A percentile compares a stretch with the other conserved stretches of the same genome.
Evolutionary conservation across 1,140 invertebrate species (phyloP).

Genomic region (Drosophila eugracilis): DNA sequence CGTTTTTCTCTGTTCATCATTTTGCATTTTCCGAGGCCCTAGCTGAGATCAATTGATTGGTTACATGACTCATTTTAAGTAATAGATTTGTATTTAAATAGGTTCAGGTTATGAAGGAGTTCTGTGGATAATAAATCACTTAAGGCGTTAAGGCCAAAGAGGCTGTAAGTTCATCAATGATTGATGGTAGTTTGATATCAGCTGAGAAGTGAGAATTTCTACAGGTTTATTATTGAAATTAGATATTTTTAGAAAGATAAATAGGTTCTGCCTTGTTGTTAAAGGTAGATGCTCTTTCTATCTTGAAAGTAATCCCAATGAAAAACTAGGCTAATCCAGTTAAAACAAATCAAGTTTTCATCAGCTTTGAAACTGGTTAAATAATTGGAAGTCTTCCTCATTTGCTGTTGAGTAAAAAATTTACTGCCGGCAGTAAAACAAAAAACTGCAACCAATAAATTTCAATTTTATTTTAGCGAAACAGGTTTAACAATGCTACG

Average conservation of each 20-base stretch:
- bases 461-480: constrained; percentile 14
- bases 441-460: constrained; percentile 1
- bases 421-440: constrained; percentile 8
- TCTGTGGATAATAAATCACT: constrained; percentile 17
- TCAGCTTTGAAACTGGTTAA: constrained; percentile 11
- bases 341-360: neutral
- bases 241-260: too few species aligned
- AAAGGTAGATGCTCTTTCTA: too few species aligned
- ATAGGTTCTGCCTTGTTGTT: too few species aligned
- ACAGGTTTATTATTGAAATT: too few species aligned
- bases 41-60: constrained; percentile 5
- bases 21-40: constrained; percentile 13
- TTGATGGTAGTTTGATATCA: constrained; percentile 16
- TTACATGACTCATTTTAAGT: constrained; percentile 19
- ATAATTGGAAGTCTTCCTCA: constrained; percentile 13
- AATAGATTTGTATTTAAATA: constrained; percentile 9
- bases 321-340: neutral
- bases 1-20: constrained; percentile 9
- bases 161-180: neutral
- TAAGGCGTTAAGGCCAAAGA: constrained; percentile 2
- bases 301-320: too few species aligned
- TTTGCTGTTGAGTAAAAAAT: neutral
- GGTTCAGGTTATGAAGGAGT: neutral
- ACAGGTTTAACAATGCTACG: constrained; percentile 1
- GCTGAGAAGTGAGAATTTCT: neutral